These are phyloP conservation scores for fruit fly (Drosophila melanogaster) DNA, from an alignment of 1,140 invertebrate species.

Conservation along the genomic window Release_6_plus_ISO1_MT NC_004354.4:3535501-3536000, in stretches of 20 bases:
- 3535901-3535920: background rate
- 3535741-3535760: background rate
- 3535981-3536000: no score
- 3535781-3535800: constrained; percentile 73
- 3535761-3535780: constrained; percentile 41
- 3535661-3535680: constrained; percentile 84
- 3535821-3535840: constrained; percentile 25
- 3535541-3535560: background rate
- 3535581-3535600: background rate
- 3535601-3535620: constrained; percentile 58
- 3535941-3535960: no score
- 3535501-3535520: background rate
- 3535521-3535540: background rate
- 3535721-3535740: constrained; percentile 12
- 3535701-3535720: constrained; percentile 73
- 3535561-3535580: background rate
- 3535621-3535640: constrained; percentile 58
- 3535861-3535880: constrained; percentile 65
- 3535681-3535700: constrained; percentile 84
- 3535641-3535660: constrained; percentile 71
- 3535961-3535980: no score
- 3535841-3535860: constrained; percentile 68
- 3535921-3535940: background rate
- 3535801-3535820: constrained; percentile 55
- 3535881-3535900: constrained; percentile 7